Conservation (phyloP, 2,113 vertebrate genomes). For the Platycercus adscitus region DNA sequence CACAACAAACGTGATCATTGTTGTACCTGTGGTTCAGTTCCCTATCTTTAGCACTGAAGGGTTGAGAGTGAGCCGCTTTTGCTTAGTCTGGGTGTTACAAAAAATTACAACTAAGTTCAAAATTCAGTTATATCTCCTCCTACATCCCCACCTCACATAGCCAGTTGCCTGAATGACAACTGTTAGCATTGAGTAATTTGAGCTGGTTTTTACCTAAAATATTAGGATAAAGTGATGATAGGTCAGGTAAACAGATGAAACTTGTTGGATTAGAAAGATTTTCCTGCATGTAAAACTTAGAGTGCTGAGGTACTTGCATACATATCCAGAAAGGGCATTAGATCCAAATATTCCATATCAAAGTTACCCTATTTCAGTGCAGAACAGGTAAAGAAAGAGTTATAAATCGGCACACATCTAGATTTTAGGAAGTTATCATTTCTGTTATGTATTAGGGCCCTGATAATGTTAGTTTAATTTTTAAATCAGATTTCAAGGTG, state of each 20-base stretch:
- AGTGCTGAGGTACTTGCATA: background rate
- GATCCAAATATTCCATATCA: background rate
- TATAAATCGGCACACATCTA: background rate
- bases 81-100: background rate
- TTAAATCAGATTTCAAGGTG: background rate
- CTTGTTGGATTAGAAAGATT: background rate
- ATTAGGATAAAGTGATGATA: background rate
- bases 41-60: background rate
- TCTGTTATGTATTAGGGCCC: background rate
- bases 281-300: background rate
- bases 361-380: background rate
- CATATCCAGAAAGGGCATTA: background rate
- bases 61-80: background rate
- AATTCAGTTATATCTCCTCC: background rate
- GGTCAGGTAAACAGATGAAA: background rate
- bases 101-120: background rate
- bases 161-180: background rate
- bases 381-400: background rate
- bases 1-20: rapidly evolving
- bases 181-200: background rate
- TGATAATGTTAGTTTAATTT: background rate
- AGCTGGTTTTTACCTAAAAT: background rate
- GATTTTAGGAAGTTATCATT: background rate
- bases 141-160: background rate
- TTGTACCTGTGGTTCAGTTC: background rate